Evolutionary conservation across 2,113 vertebrate genomes (phyloP), one percentile per base, ranked within the genome.

Genomic region (Triplophysa siluroides): DNA sequence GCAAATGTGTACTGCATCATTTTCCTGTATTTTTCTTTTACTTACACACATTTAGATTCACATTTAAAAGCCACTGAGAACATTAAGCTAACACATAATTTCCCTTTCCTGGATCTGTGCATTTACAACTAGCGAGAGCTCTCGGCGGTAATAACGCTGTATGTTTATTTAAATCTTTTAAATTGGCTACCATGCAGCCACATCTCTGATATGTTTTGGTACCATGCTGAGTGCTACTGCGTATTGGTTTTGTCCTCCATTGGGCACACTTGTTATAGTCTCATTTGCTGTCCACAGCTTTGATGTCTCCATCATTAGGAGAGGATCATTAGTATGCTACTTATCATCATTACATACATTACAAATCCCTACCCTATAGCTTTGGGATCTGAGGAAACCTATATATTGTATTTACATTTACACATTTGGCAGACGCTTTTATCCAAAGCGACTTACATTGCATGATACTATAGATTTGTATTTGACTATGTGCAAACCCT

Each of bases 121-220:
- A 70, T 78, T 80, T 79, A 71, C 43, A 67, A 13, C 50, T 50
- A 45, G n/a, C 8, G 45, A 78, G 66, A 24, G 76, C 43, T 80
- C 84, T 82, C 73, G 0, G 26, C 70, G 76, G 79, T 72, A 86
- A 76, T 81, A 83, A 82, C 71, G 58, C 79, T 81, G 80, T 64
- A 81, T 68, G 78, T 84, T 86, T 85, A 85, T 84, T 81, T 85
- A 80, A 85, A 86, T 69, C 80, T 60, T 71, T 77, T 81, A 78
- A 88, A 86, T 83, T 85, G 78, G 76, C 70, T 67, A 76, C 70
- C 78, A 81, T 61, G 70, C 54, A 73, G 26, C 56, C 73, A 78
- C 65, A 50, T 68, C 45, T 68, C 33, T 61, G 23, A 74, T 66
- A 47, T 73, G 74, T 65, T 60, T 45, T 21, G 14, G 61, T n/a